Evolutionary conservation across 2,888 invertebrate species (phyloP).

Genomic region (Gibbula magus): DNA sequence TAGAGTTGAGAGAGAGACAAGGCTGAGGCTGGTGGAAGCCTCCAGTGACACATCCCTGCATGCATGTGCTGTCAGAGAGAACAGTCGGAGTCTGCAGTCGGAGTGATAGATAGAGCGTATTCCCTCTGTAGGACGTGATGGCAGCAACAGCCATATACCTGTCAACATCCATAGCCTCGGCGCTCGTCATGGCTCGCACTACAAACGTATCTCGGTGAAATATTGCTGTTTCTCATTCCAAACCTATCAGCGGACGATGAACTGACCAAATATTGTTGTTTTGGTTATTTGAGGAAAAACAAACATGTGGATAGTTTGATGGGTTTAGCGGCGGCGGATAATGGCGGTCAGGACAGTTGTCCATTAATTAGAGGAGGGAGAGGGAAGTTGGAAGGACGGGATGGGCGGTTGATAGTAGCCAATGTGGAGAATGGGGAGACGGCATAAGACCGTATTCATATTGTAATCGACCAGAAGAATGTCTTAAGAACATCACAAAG

Average conservation of each 20-base stretch:
- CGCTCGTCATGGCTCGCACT: background rate
- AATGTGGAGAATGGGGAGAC: too few relatives aligned
- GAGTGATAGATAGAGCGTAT: background rate
- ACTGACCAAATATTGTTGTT: slow-evolving; percentile 22
- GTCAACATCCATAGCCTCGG: background rate
- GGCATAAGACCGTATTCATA: too few relatives aligned
- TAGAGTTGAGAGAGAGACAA: too few relatives aligned
- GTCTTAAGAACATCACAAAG: too few relatives aligned
- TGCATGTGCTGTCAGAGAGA: background rate
- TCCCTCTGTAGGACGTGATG: too few relatives aligned
- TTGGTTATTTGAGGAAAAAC: slow-evolving; percentile 6
- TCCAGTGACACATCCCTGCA: background rate
- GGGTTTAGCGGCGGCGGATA: background rate
- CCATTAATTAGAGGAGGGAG: background rate
- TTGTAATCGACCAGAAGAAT: too few relatives aligned
- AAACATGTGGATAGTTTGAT: slow-evolving; percentile 15
- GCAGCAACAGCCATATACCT: background rate
- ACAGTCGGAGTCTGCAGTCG: background rate
- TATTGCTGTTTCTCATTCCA: background rate
- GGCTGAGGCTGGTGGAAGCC: background rate
- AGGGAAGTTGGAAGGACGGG: background rate
- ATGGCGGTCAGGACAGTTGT: background rate
- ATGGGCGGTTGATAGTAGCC: background rate
- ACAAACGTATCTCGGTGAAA: background rate
- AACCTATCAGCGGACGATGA: slow-evolving; percentile 6